Conservation (phyloP, 30 jellyfish, hydroid and myxozoan genomes). For the Cassiopea andromeda region DNA sequence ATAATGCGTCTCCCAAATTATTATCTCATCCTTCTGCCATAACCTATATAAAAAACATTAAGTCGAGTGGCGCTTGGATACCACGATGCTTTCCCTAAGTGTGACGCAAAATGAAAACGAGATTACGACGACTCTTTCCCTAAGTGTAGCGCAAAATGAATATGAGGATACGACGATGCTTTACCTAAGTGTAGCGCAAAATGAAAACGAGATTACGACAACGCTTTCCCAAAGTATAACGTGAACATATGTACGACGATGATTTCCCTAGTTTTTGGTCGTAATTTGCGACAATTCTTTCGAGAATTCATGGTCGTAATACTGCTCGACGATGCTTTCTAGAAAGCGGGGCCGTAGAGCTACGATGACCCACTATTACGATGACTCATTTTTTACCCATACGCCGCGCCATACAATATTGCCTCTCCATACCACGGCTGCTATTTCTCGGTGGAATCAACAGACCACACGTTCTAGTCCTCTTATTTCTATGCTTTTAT, state of each 20-base stretch:
- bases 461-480: no score
- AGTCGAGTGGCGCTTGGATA: no score
- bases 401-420: not conserved
- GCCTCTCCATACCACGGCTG: no score
- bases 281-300: not conserved
- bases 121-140: no score
- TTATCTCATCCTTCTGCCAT: no score
- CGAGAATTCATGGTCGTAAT: not conserved
- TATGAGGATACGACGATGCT: not conserved
- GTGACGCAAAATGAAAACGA: no score
- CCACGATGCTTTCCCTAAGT: no score
- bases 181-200: not conserved
- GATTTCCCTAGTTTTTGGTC: not conserved
- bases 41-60: no score
- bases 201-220: not conserved
- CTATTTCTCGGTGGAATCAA: no score
- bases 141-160: not conserved
- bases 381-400: not conserved
- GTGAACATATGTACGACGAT: not conserved
- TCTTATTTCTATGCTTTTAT: no score
- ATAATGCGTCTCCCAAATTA: no score
- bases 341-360: not conserved
- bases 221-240: not conserved
- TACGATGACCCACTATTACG: not conserved
- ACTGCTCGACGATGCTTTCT: not conserved